Evolutionary conservation across 2,113 vertebrate genomes (phyloP), one percentile per base, ranked within the genome.

Genomic region (Pampusana beccarii): DNA sequence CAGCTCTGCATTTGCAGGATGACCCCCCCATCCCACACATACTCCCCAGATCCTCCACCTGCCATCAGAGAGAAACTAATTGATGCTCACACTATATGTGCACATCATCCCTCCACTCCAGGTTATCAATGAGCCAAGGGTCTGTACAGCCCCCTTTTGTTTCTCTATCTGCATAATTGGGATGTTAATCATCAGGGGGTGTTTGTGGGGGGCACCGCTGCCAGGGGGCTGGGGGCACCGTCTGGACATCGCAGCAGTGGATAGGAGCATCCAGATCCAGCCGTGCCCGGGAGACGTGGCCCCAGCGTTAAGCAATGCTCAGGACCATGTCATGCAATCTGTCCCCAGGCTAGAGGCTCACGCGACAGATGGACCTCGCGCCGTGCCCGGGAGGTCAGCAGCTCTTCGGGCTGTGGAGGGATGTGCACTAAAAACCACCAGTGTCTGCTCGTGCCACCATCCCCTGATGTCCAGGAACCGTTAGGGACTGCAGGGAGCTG

Each of bases 201-300:
- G n/a, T n/a, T n/a, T n/a, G n/a, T n/a, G n/a, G n/a, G n/a, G n/a
- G n/a, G n/a, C n/a, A 36, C 19, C 2, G 1, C 56, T 66, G 88
- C 80, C 10, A 16, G 33, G 77, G 50, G 61, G 15, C 58, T 31
- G 53, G 46, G 44, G 77, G 29, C 65, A 44, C 10, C 0, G 6
- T 29, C 56, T 75, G 67, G 70, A 26, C 51, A 60, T 9, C 0
- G 0, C 0, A 1, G 38, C 29, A 29, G 26, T 0, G 2, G 38
- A 71, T n/a, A 31, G 62, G 23, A 42, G 40, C 11, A 20, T 3
- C 74, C 36, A 1, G 90, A 34, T 42, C 80, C 1, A 48, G 44
- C 71, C 7, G 10, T 53, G 88, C 80, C 74, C 5, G 1, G 20
- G 31, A 58, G 93, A 31, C 25, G 3, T 2, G 1, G 86, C 67